These are phyloP conservation scores for Protobothrops flavoviridis DNA, from an alignment of 2,113 vertebrate genomes.

Conservation along the genomic window DNA sequence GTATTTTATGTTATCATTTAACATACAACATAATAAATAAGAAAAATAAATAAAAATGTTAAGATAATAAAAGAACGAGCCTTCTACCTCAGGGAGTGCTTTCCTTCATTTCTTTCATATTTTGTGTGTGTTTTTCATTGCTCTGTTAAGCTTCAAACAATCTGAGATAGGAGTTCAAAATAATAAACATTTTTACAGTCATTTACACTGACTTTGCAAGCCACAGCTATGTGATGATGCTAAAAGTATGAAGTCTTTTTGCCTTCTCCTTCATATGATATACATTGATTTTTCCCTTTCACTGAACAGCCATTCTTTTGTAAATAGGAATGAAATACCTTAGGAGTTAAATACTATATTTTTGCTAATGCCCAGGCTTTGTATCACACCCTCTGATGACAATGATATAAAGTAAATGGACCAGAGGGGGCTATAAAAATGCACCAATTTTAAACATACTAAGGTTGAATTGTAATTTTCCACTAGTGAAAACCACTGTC, in stretches of 20 bases:
- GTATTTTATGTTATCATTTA: neutral
- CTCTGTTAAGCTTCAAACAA: neutral
- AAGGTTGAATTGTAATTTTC: constrained; percentile 1
- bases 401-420: constrained; percentile 16
- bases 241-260: constrained; percentile 27
- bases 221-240: neutral
- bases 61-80: neutral
- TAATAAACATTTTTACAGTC: neutral
- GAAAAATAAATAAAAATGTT: neutral
- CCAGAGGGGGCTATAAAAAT: neutral
- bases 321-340: constrained; percentile 16
- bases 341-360: constrained; percentile 20
- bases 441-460: neutral
- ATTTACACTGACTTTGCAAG: neutral
- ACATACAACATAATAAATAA: neutral
- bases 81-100: neutral
- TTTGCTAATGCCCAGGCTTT: neutral
- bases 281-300: constrained; percentile 27
- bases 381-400: constrained; percentile 9
- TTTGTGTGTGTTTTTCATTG: neutral
- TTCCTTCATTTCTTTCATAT: neutral
- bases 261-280: constrained; percentile 22
- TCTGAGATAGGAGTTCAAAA: constrained; percentile 24
- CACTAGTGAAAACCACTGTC: neutral
- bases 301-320: constrained; percentile 11